Evolutionary conservation across 1,140 invertebrate species (phyloP), one percentile per base, ranked within the genome.

Genomic region (Papilio polyxenes): DNA sequence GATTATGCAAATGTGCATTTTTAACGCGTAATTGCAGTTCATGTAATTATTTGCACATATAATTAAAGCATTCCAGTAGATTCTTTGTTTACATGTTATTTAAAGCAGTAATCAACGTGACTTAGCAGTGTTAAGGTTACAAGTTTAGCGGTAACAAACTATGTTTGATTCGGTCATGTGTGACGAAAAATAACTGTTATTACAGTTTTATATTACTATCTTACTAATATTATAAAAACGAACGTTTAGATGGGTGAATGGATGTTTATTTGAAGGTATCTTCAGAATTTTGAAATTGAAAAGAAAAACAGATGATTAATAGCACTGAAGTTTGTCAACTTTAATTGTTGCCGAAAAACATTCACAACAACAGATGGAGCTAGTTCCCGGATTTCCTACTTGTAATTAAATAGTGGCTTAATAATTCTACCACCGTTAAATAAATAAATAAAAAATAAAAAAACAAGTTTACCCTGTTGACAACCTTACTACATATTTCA

Each of bases 11-110:
- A 65, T 65, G 62, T 65, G 23, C 23, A 65, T 31, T 65, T 65
- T 62, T 62, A 62, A 62, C n/a, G 23, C 62, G 62, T 65, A 65
- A 65, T 65, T 65, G 62, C 23, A 65, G 9, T 59, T 59, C 56
- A 9, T 7, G 3, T 65, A 65, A 65, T 31, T 65, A 65, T 3
- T 65, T 23, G 62, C 17, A 59, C 62, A 17, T 13, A 65, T 13
- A 65, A 65, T 65, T 23, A 65, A 65, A 8, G 23, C 62, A 65
- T 65, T 20, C 62, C 1, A n/a, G 9, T 62, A n/a, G 62, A 65
- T 23, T 65, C 62, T 59, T 59, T 65, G 62, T 65, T 65, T 65
- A 31, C 62, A 23, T 65, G 23, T 31, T 65, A 65, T 31, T 65
- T 31, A 65, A 31, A 65, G 9, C 23, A 65, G 20, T 37, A 31